A percentile compares a stretch with the other conserved stretches of the same genome.
These are phyloP conservation scores for Phaethon lepturus DNA, from an alignment of 2,113 vertebrate species.

Conservation along the genomic window DNA sequence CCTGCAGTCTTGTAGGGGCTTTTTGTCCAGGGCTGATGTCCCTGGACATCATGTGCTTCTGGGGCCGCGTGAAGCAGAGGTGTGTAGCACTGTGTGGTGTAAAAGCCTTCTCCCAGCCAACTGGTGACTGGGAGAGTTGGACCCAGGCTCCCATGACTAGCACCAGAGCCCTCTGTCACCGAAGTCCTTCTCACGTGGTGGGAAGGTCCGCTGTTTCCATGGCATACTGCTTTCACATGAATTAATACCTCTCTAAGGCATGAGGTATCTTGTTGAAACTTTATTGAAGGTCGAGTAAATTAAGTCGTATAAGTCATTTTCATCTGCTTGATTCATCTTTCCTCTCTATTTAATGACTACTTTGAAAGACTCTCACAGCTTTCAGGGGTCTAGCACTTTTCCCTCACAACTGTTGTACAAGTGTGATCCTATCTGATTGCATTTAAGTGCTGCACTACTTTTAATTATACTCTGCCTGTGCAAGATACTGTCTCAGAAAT, in stretches of 20 bases:
- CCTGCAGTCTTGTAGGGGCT: background rate
- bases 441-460: conserved; percentile 12
- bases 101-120: background rate
- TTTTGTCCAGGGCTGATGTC: background rate
- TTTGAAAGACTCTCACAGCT: background rate
- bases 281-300: background rate
- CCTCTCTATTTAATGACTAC: background rate
- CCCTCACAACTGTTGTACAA: background rate
- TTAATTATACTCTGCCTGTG: conserved; percentile 31
- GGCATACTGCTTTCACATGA: rapidly evolving
- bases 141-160: background rate
- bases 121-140: rapidly evolving
- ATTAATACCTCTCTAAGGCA: background rate
- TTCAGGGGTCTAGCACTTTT: background rate
- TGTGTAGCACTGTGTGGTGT: background rate
- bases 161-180: background rate
- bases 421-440: background rate
- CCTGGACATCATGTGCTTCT: background rate
- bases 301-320: background rate
- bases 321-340: background rate
- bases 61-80: background rate
- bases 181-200: background rate
- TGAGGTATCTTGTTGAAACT: background rate
- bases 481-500: background rate
- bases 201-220: background rate